Evolutionary conservation across 2,113 vertebrate species (phyloP), one percentile per base, ranked within the genome.

Genomic region (Barnardius zonarius): DNA sequence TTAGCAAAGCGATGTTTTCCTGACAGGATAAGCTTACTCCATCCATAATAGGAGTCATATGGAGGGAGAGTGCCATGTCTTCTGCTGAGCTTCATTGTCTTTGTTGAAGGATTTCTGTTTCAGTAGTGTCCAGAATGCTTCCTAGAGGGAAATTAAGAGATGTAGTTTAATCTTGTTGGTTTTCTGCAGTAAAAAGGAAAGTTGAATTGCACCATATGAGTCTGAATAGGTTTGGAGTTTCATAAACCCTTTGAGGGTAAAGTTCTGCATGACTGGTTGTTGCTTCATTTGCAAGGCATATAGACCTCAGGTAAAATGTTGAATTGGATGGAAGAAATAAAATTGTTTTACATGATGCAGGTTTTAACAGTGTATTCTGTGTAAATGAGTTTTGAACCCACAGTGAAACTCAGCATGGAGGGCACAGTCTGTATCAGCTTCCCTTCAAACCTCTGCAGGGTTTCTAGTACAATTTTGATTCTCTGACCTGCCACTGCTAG

Each of bases 131-230:
- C 49, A 66, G 37, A 76, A 68, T 43, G 13, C n/a, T 66, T 86
- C 49, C 63, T 85, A 44, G 41, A 79, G 63, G 54, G 59, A 91
- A 91, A 66, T 48, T 3, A 87, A 87, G 75, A 82, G 22, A 69
- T 48, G 52, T 13, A 28, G 31, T 88, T 90, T 86, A 75, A 75
- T 84, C 43, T 83, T 5, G 3, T 18, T 95, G 61, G 12, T 54
- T 93, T 95, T 86, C 69, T 82, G 66, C 44, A 33, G 35, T 70
- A 59, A 83, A 91, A 93, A 87, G 35, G 24, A 57, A 95, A 72
- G 62, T 15, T 85, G 17, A 89, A 69, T 91, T 89, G 62, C 37
- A 83, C 7, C 0, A 1, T 59, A 17, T 28, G 31, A 72, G 22
- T 57, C 23, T 82, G 41, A 90, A 68, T 59, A 80, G 39, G n/a